These are phyloP conservation scores for Celastrina argiolus DNA, from an alignment of 2,888 invertebrate genomes.

Conservation along the genomic window DNA sequence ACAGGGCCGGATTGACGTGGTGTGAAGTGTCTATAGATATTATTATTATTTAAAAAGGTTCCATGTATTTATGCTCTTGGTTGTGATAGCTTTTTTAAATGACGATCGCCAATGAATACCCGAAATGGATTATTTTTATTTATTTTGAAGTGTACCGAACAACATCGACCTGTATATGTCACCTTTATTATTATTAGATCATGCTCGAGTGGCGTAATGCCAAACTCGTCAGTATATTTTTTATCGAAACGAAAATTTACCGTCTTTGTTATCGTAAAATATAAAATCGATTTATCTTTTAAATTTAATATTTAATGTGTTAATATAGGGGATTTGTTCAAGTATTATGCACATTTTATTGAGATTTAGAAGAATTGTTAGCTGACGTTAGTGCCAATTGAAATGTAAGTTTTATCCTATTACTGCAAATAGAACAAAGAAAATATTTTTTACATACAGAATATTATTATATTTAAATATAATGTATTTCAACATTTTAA, in stretches of 20 bases:
- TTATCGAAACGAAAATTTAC: constrained; percentile 37
- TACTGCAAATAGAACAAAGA: neutral
- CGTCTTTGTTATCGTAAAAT: constrained; percentile 1
- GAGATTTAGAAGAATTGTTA: neutral
- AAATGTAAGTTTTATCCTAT: neutral
- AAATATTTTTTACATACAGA: no score
- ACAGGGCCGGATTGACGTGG: no score
- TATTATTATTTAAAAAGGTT: no score
- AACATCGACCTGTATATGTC: constrained; percentile 22
- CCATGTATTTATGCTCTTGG: no score
- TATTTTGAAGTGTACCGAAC: constrained; percentile 33
- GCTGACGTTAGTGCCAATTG: neutral
- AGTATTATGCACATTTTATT: neutral
- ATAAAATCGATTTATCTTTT: neutral
- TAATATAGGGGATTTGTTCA: neutral
- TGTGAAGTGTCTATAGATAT: no score
- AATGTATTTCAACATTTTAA: no score
- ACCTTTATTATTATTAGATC: constrained; percentile 53
- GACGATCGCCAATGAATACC: neutral
- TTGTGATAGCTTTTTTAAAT: neutral
- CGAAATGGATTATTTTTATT: neutral
- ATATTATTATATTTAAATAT: no score
- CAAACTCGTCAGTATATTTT: constrained; percentile 54
- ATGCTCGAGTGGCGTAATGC: constrained; percentile 49
- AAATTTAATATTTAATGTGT: neutral